Evolutionary conservation across 1,140 invertebrate species (phyloP).

Genomic region (Panagrolaimus sp.): DNA sequence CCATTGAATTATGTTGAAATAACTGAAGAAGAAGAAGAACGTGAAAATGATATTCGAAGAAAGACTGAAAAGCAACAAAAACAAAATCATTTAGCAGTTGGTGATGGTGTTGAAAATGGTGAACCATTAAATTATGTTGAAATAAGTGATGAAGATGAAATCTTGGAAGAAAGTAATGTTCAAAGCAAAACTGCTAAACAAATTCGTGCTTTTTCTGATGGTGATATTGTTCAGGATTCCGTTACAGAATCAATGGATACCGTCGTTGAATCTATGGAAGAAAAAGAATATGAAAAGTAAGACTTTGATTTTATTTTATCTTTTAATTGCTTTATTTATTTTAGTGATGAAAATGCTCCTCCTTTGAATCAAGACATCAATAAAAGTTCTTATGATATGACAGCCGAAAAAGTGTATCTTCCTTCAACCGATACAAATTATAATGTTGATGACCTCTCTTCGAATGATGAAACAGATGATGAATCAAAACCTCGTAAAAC

Average conservation of each 20-base stretch:
- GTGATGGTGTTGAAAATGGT: background rate
- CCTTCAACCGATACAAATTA: slow-evolving; percentile 58
- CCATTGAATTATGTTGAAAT: background rate
- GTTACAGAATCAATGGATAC: no score
- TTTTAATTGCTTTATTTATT: no score
- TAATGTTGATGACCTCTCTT: slow-evolving; percentile 61
- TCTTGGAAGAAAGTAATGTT: no score
- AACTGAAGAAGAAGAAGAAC: background rate
- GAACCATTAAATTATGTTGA: background rate
- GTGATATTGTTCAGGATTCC: no score
- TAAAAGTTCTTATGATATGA: background rate
- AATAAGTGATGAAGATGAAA: background rate
- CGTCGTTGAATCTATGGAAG: background rate
- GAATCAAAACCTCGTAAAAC: slow-evolving; percentile 61
- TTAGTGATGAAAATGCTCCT: background rate
- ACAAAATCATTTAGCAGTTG: no score
- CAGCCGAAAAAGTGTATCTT: slow-evolving; percentile 27
- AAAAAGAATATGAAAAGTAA: background rate
- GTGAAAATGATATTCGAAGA: no score
- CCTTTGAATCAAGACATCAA: background rate
- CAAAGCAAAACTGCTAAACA: no score
- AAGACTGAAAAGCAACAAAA: background rate
- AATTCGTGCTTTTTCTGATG: no score
- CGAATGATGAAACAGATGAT: slow-evolving; percentile 63
- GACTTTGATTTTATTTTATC: background rate